Evolutionary conservation across 2,888 invertebrate genomes (phyloP), one percentile per base, ranked within the genome.

Genomic region (Pseudococcus longispinus): DNA sequence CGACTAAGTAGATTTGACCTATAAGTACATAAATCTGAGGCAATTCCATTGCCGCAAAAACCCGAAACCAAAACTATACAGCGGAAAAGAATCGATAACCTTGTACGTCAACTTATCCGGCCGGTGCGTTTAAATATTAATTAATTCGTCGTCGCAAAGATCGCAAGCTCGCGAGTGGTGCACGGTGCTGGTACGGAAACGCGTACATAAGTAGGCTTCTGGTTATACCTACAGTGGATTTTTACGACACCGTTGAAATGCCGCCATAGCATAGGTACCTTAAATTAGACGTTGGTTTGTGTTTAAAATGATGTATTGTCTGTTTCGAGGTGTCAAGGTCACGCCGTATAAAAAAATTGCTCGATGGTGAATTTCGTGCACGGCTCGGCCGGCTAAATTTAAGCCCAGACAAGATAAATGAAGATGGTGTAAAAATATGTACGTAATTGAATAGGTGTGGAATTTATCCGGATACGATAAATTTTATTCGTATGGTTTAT

Each of bases 231-330:
- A 70, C 4, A 32, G 29, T 18, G 15, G 26, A 29, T 70, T 70
- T 65, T 37, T 65, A 65, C 26, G 55, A 55, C 55, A 55, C 9
- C 60, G 70, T 29, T 29, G 18, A 70, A 70, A 70, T 70, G 70
- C 60, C n/a, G n/a, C 44, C n/a, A 51, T 51, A 51, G 51, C 20
- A 23, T 51, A 51, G 55, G 23, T 70, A 70, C 70, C 20, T 80
- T 80, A 80, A 80, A 80, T 80, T 80, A 80, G 32, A 80, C 77
- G 77, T 23, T 80, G 20, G 77, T 11, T 42, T 80, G 32, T 80
- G 42, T 80, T 80, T 80, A 37, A 80, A 80, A 80, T 80, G 77
- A 80, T 80, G 77, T 80, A 80, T 80, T 80, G 77, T 80, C 77
- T 80, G 77, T 42, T 80, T 42, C 42, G 77, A 80, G 42, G 77